A percentile compares a stretch with the other conserved stretches of the same genome.
Evolutionary conservation across 1,140 invertebrate genomes (phyloP).

Genomic region (Melitaea cinxia): DNA sequence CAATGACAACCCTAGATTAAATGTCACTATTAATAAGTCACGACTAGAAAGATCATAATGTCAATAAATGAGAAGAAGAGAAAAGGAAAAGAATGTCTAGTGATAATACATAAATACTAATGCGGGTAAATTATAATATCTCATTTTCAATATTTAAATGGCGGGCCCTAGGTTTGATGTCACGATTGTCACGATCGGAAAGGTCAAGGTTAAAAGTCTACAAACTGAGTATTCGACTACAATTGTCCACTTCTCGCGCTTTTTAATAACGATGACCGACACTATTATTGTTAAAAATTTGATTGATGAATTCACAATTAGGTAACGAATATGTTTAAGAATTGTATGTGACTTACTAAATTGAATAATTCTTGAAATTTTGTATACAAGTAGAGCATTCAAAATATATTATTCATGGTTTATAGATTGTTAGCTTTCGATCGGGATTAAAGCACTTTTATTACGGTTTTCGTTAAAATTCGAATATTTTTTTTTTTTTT

Average conservation of each 20-base stretch:
- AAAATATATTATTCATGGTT: no score
- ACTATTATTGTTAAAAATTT: constrained; percentile 12
- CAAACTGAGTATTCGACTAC: constrained; percentile 27
- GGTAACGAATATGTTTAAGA: constrained; percentile 6
- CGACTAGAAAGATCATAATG: no score
- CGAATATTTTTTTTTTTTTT: no score
- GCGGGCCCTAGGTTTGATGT: constrained; percentile 59
- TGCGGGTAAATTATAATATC: no score
- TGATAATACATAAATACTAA: no score
- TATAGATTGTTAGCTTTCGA: no score
- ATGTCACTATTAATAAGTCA: no score
- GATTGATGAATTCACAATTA: constrained; percentile 7
- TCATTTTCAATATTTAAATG: background rate
- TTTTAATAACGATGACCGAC: constrained; percentile 12
- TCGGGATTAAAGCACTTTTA: no score
- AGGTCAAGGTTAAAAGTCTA: constrained; percentile 59
- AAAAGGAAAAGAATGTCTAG: no score
- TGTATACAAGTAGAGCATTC: background rate
- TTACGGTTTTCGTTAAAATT: no score
- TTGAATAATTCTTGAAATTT: background rate
- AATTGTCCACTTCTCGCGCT: constrained; percentile 44
- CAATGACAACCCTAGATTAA: no score
- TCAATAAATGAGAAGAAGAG: no score
- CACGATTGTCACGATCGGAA: constrained; percentile 67
- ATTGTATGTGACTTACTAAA: constrained; percentile 9